phyloP scores from a whole-genome alignment of 2,888 invertebrate species.

The Andrena minutula region DNA sequence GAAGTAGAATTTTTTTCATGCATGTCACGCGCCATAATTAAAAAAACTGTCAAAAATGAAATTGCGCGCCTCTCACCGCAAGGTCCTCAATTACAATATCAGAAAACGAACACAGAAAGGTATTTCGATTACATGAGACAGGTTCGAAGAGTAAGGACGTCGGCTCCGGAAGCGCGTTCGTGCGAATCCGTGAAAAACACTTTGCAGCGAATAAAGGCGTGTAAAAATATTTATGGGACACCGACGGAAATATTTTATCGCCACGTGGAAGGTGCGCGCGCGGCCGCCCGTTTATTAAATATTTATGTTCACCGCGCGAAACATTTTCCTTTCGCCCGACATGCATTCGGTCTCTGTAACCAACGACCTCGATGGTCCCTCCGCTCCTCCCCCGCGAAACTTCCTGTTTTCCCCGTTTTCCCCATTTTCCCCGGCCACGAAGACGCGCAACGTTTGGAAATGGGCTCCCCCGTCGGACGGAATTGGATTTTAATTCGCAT shows the following conservation, averaged over 20 bases:
- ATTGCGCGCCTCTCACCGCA: too few relatives aligned
- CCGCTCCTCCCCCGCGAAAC: conserved; percentile 6
- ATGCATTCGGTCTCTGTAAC: conserved; percentile 26
- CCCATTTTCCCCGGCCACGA: conserved; percentile 42
- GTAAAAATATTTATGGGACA: conserved; percentile 46
- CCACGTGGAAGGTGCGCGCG: conserved; percentile 10
- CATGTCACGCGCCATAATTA: too few relatives aligned
- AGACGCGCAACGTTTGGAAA: conserved; percentile 51
- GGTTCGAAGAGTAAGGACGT: background rate
- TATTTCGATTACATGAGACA: background rate
- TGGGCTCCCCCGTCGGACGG: conserved; percentile 36
- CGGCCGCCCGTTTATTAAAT: conserved; percentile 45
- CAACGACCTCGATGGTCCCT: background rate
- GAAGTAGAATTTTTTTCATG: too few relatives aligned
- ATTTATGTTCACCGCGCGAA: conserved; percentile 38
- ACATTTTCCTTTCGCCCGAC: conserved; percentile 30
- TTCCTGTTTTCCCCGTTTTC: conserved; percentile 41
- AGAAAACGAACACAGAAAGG: background rate
- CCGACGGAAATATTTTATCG: conserved; percentile 47
- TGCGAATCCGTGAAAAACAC: conserved; percentile 25
- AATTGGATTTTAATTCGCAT: conserved; percentile 61
- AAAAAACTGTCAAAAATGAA: too few relatives aligned
- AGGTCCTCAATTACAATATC: background rate
- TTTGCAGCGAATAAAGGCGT: conserved; percentile 24
- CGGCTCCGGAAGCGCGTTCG: background rate